Evolutionary conservation across 2,113 vertebrate species (phyloP).

Genomic region (Beaufortia kweichowensis): DNA sequence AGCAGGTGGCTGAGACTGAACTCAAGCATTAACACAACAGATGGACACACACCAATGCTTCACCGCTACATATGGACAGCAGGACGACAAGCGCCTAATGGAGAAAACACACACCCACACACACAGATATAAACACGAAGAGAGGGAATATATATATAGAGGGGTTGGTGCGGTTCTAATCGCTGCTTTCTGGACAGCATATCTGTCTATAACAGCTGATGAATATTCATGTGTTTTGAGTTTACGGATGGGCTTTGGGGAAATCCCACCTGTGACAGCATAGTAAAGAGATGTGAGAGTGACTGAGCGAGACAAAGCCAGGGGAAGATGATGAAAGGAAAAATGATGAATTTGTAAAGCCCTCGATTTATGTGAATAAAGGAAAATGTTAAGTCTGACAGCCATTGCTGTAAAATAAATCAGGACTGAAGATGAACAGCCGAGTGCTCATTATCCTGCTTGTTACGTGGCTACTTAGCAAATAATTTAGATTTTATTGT

Average conservation of each 20-base stretch:
- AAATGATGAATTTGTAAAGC: neutral
- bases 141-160: slow-evolving; percentile 32
- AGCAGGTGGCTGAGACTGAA: slow-evolving; percentile 64
- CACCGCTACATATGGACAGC: slow-evolving; percentile 50
- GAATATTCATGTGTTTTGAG: slow-evolving; percentile 40
- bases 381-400: no score
- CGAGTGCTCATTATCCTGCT: no score
- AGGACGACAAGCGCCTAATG: slow-evolving; percentile 36
- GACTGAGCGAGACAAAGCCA: slow-evolving; percentile 12
- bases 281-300: neutral
- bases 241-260: neutral
- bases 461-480: no score
- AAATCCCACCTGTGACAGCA: slow-evolving; percentile 19
- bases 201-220: slow-evolving; percentile 15
- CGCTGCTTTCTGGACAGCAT: slow-evolving; percentile 33
- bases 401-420: no score
- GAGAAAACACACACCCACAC: slow-evolving; percentile 42
- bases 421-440: no score
- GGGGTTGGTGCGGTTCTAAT: slow-evolving; percentile 34
- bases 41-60: slow-evolving; percentile 60
- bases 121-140: slow-evolving; percentile 43
- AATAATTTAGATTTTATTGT: no score
- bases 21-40: slow-evolving; percentile 59
- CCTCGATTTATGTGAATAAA: no score
- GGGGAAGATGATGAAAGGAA: neutral